Evolutionary conservation across 2,113 vertebrate species (phyloP), one percentile per base, ranked within the genome.

Genomic region (Paratilapia polleni): DNA sequence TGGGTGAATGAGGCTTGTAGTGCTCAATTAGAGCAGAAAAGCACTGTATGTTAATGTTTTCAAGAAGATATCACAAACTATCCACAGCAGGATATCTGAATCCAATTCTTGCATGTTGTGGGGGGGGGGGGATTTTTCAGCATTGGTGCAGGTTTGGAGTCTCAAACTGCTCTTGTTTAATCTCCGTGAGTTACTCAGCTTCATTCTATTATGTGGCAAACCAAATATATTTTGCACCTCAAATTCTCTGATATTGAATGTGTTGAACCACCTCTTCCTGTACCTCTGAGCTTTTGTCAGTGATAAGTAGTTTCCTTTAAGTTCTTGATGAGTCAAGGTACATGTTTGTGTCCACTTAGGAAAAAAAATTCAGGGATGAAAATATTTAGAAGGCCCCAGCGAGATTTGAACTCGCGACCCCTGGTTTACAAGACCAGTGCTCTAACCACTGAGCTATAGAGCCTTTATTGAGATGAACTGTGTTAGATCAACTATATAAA

Each of bases 381-480:
- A 28, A 49, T 8, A 28, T 4, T 20, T 28, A 0, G 1, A 26
- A 88, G 90, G 89, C 93, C 78, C 87, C 56, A 93, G 87, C 3
- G 77, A 88, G 88, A 41, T 20, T 91, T 1, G 79, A 93, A 93
- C 87, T 89, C 84, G 1, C 60, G 75, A 84, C 87, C 84, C 86
- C 89, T 90, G 87, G 86, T 90, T 88, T 88, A 87, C 83, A 88
- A 92, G 86, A 90, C 84, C 87, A 92, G 81, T 89, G 93, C 93
- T 94, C 90, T 93, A 91, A 89, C 90, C 93, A 91, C 93, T 93
- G 89, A 93, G 92, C 88, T 92, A 91, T 88, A 61, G 84, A 63
- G 89, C 90, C 89, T 1, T 15, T 10, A 0, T 1, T 3, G 0
- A 2, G 1, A 0, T 5, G 3, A 8, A 14, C 20, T 15, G n/a